phyloP scores from a whole-genome alignment of 2,113 vertebrate species.

The Terrapene triunguis region DNA sequence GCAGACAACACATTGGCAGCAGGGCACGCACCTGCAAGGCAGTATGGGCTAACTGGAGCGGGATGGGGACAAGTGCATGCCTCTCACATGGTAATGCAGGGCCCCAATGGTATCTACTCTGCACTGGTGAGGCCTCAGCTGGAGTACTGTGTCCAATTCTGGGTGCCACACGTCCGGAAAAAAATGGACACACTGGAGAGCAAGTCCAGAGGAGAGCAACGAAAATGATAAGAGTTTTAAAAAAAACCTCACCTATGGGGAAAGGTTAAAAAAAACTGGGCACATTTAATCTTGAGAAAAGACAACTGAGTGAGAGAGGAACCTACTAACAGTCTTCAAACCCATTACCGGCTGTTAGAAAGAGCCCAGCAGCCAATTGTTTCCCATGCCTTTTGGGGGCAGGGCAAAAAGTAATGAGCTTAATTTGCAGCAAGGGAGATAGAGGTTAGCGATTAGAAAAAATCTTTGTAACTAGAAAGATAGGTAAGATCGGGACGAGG shows the following conservation, averaged over 20 bases:
- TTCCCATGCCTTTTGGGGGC: background rate
- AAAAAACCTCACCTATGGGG: background rate
- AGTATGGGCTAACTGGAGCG: background rate
- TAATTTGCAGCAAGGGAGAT: background rate
- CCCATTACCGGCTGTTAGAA: fast-evolving
- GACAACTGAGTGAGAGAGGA: background rate
- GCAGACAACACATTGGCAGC: background rate
- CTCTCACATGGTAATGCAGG: background rate
- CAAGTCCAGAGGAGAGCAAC: background rate
- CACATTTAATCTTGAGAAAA: too few relatives aligned
- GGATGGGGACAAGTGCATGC: background rate
- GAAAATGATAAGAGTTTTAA: fast-evolving
- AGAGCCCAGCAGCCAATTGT: background rate
- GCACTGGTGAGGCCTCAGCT: background rate
- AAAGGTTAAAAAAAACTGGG: background rate
- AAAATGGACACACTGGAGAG: background rate
- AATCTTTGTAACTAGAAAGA: too few relatives aligned
- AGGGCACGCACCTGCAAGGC: background rate
- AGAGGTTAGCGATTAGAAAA: too few relatives aligned
- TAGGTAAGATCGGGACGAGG: too few relatives aligned
- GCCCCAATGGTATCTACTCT: background rate
- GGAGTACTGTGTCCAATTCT: background rate
- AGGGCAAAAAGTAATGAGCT: background rate
- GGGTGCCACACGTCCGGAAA: background rate
- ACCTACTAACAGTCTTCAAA: background rate